Percentiles rank a stretch among this genome's conserved stretches.
These are phyloP conservation scores for Campaea margaritaria DNA, from an alignment of 2,888 invertebrate genomes.

Conservation along the genomic window DNA sequence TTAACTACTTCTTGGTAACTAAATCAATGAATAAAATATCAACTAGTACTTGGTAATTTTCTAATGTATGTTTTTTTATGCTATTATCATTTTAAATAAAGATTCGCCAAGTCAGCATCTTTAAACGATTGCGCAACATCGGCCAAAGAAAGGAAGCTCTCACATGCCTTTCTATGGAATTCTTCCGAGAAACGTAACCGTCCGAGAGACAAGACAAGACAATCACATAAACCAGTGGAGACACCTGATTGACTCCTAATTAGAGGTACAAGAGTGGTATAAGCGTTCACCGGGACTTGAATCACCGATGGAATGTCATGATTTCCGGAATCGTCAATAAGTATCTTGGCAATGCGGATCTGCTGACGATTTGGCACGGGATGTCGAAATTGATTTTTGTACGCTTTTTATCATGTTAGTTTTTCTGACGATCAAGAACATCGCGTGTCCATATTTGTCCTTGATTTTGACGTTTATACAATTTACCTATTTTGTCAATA, in stretches of 20 bases:
- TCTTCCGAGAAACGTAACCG: conserved; percentile 48
- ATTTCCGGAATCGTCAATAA: conserved; percentile 63
- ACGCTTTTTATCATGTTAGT: conserved; percentile 18
- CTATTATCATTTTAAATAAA: neutral
- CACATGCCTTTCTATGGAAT: conserved; percentile 35
- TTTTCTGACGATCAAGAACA: neutral
- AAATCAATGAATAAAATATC: neutral
- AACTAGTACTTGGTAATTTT: neutral
- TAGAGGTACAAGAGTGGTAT: conserved; percentile 32
- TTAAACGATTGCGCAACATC: conserved; percentile 23
- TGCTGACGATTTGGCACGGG: conserved; percentile 16
- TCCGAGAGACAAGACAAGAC: conserved; percentile 35
- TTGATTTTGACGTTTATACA: no score
- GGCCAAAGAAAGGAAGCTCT: conserved; percentile 33
- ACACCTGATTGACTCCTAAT: conserved; percentile 33
- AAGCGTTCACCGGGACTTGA: conserved; percentile 40
- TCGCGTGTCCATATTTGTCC: no score
- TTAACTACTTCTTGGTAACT: neutral
- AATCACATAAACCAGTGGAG: conserved; percentile 33
- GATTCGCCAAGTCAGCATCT: conserved; percentile 17
- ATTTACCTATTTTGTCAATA: no score
- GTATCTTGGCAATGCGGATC: conserved; percentile 28
- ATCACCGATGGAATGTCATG: conserved; percentile 67
- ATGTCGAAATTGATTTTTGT: conserved; percentile 15
- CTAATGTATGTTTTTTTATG: neutral